Percentiles rank a stretch among this genome's conserved stretches.
These are phyloP conservation scores for Catagonus wagneri DNA, from an alignment of 2,113 vertebrate genomes.

Conservation along the genomic window DNA sequence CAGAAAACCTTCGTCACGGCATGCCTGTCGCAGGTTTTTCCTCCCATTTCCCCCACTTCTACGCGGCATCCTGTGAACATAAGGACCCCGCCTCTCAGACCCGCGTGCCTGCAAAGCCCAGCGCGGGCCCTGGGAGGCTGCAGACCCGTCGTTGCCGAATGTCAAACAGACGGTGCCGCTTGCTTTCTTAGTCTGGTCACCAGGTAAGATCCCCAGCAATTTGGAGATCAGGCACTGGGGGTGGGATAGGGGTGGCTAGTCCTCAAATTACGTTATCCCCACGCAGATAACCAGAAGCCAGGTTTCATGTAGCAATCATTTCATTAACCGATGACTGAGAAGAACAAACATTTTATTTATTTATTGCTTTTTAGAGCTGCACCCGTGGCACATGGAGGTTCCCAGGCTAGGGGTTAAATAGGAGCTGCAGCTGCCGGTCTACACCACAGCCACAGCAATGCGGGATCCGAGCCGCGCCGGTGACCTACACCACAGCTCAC, in stretches of 20 bases:
- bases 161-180: background rate
- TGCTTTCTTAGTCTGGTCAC: background rate
- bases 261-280: slow-evolving; percentile 71
- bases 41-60: background rate
- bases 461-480: no score
- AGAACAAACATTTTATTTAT: slow-evolving; percentile 59
- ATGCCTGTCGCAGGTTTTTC: background rate
- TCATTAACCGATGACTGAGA: slow-evolving; percentile 64
- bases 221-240: slow-evolving; percentile 54
- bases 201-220: background rate
- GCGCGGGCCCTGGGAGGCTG: background rate
- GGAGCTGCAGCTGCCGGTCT: no score
- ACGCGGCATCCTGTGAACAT: background rate
- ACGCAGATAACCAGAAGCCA: slow-evolving; percentile 61
- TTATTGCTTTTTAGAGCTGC: no score
- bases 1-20: background rate
- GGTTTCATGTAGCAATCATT: slow-evolving; percentile 62
- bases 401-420: no score
- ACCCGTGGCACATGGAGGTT: no score
- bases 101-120: background rate
- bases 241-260: background rate
- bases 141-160: background rate
- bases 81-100: background rate
- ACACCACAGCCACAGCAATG: no score
- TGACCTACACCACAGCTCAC: no score